Percentiles rank a stretch among this genome's conserved stretches.
These are phyloP conservation scores for Eubucco bourcierii DNA, from an alignment of 2,113 vertebrate genomes.

Conservation along the genomic window DNA sequence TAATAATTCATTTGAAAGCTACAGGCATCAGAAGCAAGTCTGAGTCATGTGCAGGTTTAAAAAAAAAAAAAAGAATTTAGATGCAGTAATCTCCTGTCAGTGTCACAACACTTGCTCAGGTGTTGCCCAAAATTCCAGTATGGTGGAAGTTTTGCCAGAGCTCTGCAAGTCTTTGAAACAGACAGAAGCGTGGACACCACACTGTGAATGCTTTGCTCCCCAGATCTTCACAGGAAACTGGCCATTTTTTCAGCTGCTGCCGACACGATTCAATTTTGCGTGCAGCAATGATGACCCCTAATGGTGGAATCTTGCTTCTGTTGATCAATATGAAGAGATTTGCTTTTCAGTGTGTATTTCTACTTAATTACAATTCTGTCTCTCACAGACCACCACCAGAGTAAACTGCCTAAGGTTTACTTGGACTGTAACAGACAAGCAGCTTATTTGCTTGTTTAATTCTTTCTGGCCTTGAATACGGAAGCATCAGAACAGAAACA, in stretches of 20 bases:
- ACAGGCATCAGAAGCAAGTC: not conserved
- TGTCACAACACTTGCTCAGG: not conserved
- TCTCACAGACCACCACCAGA: not conserved
- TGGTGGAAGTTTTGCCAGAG: not conserved
- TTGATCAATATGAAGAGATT: not conserved
- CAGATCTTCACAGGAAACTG: not conserved
- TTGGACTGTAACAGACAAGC: not conserved
- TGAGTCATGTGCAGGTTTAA: not conserved
- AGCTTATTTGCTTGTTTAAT: not conserved
- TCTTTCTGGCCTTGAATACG: not conserved
- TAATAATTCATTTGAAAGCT: not conserved
- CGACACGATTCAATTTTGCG: not conserved
- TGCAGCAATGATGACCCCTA: slow-evolving; percentile 51
- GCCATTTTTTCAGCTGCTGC: not conserved
- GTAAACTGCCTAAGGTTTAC: not conserved
- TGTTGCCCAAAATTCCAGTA: not conserved
- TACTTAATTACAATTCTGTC: not conserved
- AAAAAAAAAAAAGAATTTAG: not conserved
- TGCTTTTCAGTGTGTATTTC: not conserved
- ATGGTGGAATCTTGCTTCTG: slow-evolving; percentile 15
- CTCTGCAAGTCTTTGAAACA: not conserved
- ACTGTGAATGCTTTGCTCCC: not conserved
- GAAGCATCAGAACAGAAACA: not conserved
- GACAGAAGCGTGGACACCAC: not conserved
- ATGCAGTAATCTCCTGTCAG: not conserved